These are phyloP conservation scores for Saturnia japonica DNA, from an alignment of 2,888 invertebrate species.

Conservation along the genomic window DNA sequence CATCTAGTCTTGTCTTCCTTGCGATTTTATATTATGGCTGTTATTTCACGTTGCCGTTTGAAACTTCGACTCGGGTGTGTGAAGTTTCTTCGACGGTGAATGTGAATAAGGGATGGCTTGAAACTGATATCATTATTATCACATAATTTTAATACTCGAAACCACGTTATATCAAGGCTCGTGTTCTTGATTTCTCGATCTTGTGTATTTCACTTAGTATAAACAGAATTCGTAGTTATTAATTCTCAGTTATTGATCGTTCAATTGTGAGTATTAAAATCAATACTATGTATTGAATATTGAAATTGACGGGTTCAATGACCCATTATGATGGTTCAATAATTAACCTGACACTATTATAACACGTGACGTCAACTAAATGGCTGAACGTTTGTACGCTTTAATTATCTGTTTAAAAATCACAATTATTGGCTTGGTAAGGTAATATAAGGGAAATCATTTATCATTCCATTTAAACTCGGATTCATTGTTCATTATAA, in stretches of 20 bases:
- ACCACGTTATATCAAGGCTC: conserved; percentile 27
- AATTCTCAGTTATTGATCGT: conserved; percentile 3
- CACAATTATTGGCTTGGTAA: conserved; percentile 56
- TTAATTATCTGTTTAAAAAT: conserved; percentile 54
- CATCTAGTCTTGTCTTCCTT: conserved; percentile 73
- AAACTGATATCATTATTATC: conserved; percentile 24
- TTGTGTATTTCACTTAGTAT: conserved; percentile 24
- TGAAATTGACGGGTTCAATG: background rate
- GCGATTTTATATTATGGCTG: conserved; percentile 37
- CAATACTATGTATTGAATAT: conserved; percentile 5
- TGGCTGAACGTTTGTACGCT: conserved; percentile 52
- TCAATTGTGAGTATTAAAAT: background rate
- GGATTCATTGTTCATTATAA: conserved; percentile 36
- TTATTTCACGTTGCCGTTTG: conserved; percentile 28
- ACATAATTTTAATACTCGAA: conserved; percentile 31
- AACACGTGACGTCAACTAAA: conserved; percentile 31
- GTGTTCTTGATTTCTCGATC: conserved; percentile 25
- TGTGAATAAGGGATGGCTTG: conserved; percentile 20
- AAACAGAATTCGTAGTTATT: conserved; percentile 15
- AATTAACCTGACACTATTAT: conserved; percentile 11
- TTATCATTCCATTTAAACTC: conserved; percentile 60
- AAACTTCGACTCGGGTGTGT: conserved; percentile 29
- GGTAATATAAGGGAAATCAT: conserved; percentile 52
- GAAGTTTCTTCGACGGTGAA: conserved; percentile 27
- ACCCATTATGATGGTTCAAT: conserved; percentile 15